Evolutionary conservation across 2,888 invertebrate species (phyloP), one percentile per base, ranked within the genome.

Genomic region (Meliscaeva auricollis): DNA sequence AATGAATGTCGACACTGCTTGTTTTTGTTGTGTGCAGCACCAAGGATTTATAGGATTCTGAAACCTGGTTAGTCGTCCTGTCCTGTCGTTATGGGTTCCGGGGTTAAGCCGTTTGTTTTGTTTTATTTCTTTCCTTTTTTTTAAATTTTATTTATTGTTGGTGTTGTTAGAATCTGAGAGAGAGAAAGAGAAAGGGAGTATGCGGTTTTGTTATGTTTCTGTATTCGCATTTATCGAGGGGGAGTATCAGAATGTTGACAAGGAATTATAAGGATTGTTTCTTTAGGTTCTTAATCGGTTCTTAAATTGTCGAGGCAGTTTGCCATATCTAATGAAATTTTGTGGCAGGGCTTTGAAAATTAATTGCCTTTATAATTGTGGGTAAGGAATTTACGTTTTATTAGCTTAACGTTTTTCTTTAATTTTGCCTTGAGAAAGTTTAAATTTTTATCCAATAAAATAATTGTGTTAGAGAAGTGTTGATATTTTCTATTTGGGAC

Each of bases 301-400:
- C 84, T 84, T 76, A 84, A 84, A 84, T 84, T 80, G 84, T 75
- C 75, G 70, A 76, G 84, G 66, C 84, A 58, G 80, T 80, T 80
- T 84, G 83, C 64, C 66, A 79, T n/a, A n/a, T 78, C 52, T 70
- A 84, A 84, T 66, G 83, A 74, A 79, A 74, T 84, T 64, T 79
- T 64, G 64, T 74, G 69, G 78, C 75, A 80, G 70, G 66, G 84
- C 48, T 84, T 62, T 54, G 30, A n/a, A 68, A 82, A 84, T 84
- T 84, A 80, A 84, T 84, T 80, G 75, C 70, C 35, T 2, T 41
- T 76, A 75, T 80, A 80, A 84, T 84, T 80, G 70, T 66, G 80
- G 58, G 52, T 9, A 41, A 38, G 20, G 70, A 66, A 75, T 72
- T 72, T 72, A 79, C 17, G 8, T 80, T 84, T 80, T 84, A 80